These are phyloP conservation scores for Lasioglossum villosulum DNA, from an alignment of 2,888 invertebrate species.

Conservation along the genomic window DNA sequence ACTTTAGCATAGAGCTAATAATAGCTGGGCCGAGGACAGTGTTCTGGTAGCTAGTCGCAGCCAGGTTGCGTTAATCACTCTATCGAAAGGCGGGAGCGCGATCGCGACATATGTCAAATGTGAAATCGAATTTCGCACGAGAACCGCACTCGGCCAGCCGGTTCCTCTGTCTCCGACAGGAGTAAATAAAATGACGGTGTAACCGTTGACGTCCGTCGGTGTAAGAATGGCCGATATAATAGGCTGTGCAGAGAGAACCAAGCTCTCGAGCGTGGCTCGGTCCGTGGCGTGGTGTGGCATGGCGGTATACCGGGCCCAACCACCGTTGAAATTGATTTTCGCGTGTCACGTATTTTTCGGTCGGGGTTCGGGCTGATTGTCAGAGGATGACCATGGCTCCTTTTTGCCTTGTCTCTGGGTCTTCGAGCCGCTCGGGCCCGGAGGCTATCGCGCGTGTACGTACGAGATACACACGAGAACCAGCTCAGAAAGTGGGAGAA, in stretches of 20 bases:
- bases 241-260: conserved; percentile 52
- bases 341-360: conserved; percentile 77
- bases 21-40: neutral
- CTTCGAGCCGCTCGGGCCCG: conserved; percentile 15
- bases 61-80: conserved; percentile 3
- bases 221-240: conserved; percentile 52
- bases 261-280: conserved; percentile 27
- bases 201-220: neutral
- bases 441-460: conserved; percentile 29
- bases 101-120: conserved; percentile 9
- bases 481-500: conserved; percentile 14
- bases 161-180: neutral
- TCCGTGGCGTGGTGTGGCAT: conserved; percentile 5
- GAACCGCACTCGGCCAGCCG: neutral
- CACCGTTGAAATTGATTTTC: conserved; percentile 80
- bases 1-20: neutral
- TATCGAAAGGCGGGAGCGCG: neutral
- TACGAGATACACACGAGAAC: conserved; percentile 46
- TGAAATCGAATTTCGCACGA: conserved; percentile 34
- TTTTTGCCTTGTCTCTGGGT: conserved; percentile 57
- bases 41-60: neutral
- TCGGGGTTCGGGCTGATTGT: conserved; percentile 58
- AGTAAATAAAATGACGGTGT: neutral
- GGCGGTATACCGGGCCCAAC: conserved; percentile 50
- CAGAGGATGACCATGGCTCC: conserved; percentile 67